phyloP scores from a whole-genome alignment of 2,113 vertebrate genomes.

The Chloroceryle aenea region DNA sequence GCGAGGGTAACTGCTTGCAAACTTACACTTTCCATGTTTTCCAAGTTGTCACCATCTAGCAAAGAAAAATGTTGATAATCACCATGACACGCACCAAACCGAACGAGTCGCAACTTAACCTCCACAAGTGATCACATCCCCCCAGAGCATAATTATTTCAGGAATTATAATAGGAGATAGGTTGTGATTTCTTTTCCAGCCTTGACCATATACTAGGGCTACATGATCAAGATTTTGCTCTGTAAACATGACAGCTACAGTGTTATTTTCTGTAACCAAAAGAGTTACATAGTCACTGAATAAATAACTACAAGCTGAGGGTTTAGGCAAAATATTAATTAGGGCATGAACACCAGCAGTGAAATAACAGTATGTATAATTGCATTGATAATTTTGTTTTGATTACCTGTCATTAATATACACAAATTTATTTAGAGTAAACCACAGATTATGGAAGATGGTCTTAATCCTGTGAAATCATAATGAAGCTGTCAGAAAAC shows the following conservation, averaged over 20 bases:
- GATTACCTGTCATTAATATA: neutral
- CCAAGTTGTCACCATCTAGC: constrained; percentile 93
- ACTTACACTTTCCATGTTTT: constrained; percentile 96
- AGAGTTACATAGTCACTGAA: neutral
- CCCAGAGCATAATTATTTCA: neutral
- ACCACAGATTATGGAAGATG: neutral
- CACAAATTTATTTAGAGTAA: neutral
- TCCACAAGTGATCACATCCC: neutral
- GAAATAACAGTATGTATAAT: neutral
- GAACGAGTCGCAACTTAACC: neutral
- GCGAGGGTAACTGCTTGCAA: constrained; percentile 95
- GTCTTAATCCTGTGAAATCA: neutral
- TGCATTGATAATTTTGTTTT: neutral
- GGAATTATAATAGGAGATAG: neutral
- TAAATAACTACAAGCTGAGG: neutral
- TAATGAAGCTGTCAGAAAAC: neutral
- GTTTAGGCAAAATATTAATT: neutral
- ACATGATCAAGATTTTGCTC: neutral
- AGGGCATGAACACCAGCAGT: neutral
- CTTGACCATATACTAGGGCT: neutral
- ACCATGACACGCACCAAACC: neutral
- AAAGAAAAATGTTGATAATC: neutral
- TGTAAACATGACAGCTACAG: neutral
- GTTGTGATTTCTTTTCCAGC: neutral
- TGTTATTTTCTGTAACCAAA: neutral